Conservation (phyloP, 2,113 vertebrate species). For the Ceyx margarethae region DNA sequence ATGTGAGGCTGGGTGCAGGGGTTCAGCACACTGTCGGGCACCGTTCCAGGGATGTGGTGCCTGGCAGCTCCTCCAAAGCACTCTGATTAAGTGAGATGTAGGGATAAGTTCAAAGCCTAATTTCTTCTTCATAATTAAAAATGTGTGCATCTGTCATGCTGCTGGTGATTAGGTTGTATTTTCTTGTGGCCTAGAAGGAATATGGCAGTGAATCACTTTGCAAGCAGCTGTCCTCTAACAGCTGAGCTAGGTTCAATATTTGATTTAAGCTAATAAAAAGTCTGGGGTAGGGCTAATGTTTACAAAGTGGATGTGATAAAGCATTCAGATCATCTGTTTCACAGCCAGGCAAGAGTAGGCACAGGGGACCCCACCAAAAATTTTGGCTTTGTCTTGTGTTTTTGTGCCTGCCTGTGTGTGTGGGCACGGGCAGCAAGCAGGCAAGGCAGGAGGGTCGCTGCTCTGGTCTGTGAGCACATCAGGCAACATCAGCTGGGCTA, state of each 20-base stretch:
- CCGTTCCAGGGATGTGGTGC: background rate
- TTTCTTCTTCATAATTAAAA: conserved; percentile 65
- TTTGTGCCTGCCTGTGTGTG: rapidly evolving
- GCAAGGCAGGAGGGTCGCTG: rapidly evolving
- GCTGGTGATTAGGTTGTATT: conserved; percentile 57
- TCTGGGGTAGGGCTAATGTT: conserved; percentile 34
- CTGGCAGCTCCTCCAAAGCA: conserved; percentile 11
- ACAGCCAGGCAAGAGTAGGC: background rate
- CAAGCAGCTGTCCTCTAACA: conserved; percentile 57
- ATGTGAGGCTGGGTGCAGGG: background rate
- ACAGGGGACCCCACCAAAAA: background rate
- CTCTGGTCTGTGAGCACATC: rapidly evolving
- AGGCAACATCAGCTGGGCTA: background rate
- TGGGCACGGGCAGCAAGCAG: background rate
- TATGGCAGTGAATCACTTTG: conserved; percentile 49
- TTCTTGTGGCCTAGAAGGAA: conserved; percentile 47
- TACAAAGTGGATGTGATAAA: conserved; percentile 49
- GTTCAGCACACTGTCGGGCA: background rate
- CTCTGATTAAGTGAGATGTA: conserved; percentile 32
- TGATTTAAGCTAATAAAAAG: conserved; percentile 61
- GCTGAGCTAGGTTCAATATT: conserved; percentile 60
- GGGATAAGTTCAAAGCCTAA: conserved; percentile 51
- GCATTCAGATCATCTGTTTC: conserved; percentile 34
- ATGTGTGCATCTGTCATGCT: conserved; percentile 37
- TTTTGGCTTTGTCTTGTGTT: background rate